Base-by-base conservation (phyloP, 2,888 invertebrate genomes). In the Macrophya alboannulata region DNA sequence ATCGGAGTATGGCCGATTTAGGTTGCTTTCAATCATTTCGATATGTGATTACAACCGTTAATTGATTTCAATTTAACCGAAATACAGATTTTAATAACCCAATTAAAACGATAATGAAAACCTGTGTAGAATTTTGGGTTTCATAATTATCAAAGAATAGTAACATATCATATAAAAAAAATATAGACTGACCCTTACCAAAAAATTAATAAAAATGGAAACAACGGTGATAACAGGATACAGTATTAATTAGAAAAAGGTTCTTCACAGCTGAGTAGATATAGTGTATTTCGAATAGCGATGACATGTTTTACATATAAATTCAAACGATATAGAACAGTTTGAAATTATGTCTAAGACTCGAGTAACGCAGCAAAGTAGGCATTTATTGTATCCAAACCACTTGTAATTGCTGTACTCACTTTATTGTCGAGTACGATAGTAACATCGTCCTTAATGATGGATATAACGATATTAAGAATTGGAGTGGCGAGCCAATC, bases 401-500 rank as follows among this genome's bases (percentile, higher is more conserved):
- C 43, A 51, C 0, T 12, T 1, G 1, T 3, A 12, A 81, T n/a
- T 4, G 31, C 62, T 17, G 62, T 6, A 62, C 1, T 12, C 40
- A 59, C 59, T 5, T 0, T 12, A 12, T 0, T 5, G 4, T 40
- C 10, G 15, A 81, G 8, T 1, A n/a, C 25, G n/a, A 4, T 62
- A 21, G 40, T 40, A 15, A 40, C 62, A 8, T 43, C 37, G 0
- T 40, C 15, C 43, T 81, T 81, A 1, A 81, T 25, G 6, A 2
- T 62, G 17, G 15, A 0, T 21, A 81, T 9, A 0, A 59, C 81
- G 43, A 59, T 37, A 6, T 43, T 62, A 40, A 62, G 51, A 81
- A 81, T 21, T 21, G 25, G 40, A 21, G 21, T 81, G 59, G 62
- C 81, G 4, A 81, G 12, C 81, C 81, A 81, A 40, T 81, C 81